Percentiles rank a stretch among this genome's conserved stretches.
These are phyloP conservation scores for zebrafish (Danio rerio) DNA, from an alignment of 2,113 vertebrate species.

Conservation along the genomic window DNA sequence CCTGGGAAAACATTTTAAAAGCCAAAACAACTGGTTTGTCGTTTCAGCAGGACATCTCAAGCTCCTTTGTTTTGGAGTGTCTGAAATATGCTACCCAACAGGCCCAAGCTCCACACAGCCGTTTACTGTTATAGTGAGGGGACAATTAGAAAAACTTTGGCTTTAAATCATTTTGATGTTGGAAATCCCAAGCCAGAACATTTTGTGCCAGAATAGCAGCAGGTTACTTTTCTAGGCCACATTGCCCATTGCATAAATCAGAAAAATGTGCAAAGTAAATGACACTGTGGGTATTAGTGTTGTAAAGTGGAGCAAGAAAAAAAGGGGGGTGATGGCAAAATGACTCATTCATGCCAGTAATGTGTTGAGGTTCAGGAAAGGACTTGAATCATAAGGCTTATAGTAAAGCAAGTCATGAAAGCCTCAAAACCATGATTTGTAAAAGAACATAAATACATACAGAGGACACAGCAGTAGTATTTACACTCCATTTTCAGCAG, in stretches of 20 bases:
- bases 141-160: constrained; percentile 51
- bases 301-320: constrained; percentile 40
- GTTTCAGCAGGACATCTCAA: constrained; percentile 47
- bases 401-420: constrained; percentile 52
- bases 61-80: constrained; percentile 31
- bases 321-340: neutral
- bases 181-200: constrained; percentile 50
- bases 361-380: constrained; percentile 60
- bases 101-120: constrained; percentile 16
- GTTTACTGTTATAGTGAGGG: constrained; percentile 35
- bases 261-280: constrained; percentile 51
- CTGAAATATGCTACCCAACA: neutral
- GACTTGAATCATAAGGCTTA: constrained; percentile 48
- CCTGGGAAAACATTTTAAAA: constrained; percentile 45
- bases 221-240: constrained; percentile 48
- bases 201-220: constrained; percentile 53
- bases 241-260: constrained; percentile 50
- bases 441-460: constrained; percentile 1
- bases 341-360: constrained; percentile 55
- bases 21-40: constrained; percentile 45
- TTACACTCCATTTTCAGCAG: constrained; percentile 13
- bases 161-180: constrained; percentile 60
- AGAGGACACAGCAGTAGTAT: constrained; percentile 10
- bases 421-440: constrained; percentile 10
- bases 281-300: constrained; percentile 61